A percentile compares a stretch with the other conserved stretches of the same genome.
phyloP scores from a whole-genome alignment of 2,113 vertebrate genomes.

The Prunella fulvescens region DNA sequence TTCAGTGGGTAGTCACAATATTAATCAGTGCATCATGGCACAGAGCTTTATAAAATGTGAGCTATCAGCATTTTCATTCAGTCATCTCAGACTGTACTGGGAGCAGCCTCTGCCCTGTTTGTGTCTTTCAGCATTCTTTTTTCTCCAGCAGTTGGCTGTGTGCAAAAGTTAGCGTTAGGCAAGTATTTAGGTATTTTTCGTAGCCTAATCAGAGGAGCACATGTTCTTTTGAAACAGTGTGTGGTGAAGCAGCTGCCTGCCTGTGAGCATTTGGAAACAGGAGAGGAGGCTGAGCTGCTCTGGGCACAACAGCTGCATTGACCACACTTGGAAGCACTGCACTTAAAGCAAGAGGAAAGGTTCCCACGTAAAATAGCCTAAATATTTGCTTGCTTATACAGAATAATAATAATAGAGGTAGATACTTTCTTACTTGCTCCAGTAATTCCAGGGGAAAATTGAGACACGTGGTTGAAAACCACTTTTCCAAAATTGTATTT shows the following conservation, averaged over 20 bases:
- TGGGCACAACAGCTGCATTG: constrained; percentile 11
- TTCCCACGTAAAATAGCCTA: not conserved
- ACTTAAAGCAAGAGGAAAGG: not conserved
- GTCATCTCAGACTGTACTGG: not conserved
- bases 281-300: not conserved
- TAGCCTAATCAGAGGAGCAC: constrained; percentile 37
- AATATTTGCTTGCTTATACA: not conserved
- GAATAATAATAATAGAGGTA: not conserved
- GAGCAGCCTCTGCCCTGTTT: not conserved
- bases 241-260: not conserved
- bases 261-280: not conserved
- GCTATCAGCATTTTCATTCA: not conserved
- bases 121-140: not conserved
- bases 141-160: not conserved
- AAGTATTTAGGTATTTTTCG: constrained; percentile 53
- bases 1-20: not conserved
- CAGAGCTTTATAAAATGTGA: not conserved
- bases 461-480: not conserved
- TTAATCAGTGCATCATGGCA: not conserved
- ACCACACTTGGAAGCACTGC: not conserved
- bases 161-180: not conserved
- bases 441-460: not conserved
- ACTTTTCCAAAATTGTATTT: not conserved
- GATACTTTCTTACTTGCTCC: not conserved
- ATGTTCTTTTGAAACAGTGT: not conserved